phyloP scores from a whole-genome alignment of 1,140 invertebrate genomes.

The Zaprionus nigranus region DNA sequence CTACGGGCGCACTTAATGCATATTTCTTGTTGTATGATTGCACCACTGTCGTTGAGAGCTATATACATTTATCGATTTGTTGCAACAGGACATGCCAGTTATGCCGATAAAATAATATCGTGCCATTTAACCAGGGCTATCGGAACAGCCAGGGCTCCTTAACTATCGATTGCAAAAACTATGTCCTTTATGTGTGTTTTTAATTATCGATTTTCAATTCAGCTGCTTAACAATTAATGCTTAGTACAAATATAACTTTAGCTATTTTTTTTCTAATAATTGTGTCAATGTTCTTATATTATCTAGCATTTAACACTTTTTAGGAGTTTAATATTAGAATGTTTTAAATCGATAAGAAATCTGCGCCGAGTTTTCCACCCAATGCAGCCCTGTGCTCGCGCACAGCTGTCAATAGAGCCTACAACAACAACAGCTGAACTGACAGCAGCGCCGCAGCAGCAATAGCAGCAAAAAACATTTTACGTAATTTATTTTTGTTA shows the following conservation, averaged over 20 bases:
- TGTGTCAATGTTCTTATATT: neutral
- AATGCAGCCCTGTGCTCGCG: slow-evolving; percentile 29
- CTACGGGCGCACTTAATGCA: slow-evolving; percentile 55
- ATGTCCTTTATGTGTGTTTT: neutral
- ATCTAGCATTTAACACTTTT: neutral
- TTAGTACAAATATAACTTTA: no score
- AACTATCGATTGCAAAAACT: neutral
- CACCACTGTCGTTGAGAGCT: slow-evolving; percentile 36
- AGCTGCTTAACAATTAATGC: neutral
- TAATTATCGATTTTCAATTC: neutral
- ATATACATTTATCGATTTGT: slow-evolving; percentile 34
- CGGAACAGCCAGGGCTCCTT: neutral
- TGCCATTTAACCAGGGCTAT: neutral
- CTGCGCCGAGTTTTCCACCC: neutral
- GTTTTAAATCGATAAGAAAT: neutral
- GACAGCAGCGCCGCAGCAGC: slow-evolving; percentile 67
- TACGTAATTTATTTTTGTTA: slow-evolving; percentile 73
- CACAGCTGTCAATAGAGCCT: slow-evolving; percentile 54
- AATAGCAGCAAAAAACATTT: slow-evolving; percentile 71
- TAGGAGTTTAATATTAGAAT: neutral
- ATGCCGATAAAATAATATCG: neutral
- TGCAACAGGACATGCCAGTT: slow-evolving; percentile 29
- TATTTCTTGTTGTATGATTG: slow-evolving; percentile 56
- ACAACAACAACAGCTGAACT: slow-evolving; percentile 58
- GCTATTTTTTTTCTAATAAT: no score